Evolutionary conservation across 2,797 vertebrate species (phyloP), one percentile per base, ranked within the genome.

Genomic region (Nothura maculosa): DNA sequence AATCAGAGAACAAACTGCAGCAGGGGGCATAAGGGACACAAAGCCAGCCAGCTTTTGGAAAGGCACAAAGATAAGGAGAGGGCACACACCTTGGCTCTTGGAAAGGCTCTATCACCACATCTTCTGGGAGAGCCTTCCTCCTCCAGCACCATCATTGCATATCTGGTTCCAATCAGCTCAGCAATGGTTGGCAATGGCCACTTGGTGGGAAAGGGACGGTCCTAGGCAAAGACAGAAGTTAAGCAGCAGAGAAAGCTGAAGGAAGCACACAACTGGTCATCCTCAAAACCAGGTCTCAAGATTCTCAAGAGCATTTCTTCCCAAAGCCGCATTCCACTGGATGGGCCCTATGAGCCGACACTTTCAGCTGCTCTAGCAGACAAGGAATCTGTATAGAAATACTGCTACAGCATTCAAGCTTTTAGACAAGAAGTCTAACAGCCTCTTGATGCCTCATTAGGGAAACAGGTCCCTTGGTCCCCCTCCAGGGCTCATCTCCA

Each of bases 131-230:
- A 75, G 30, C 24, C 40, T 66, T 94, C 79, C 43, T 40, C 43
- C 87, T 95, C 69, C 20, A 74, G 60, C 32, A 85, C 52, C 42
- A 66, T 47, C 48, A 58, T 2, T 50, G 80, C 34, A 42, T 89
- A 96, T 67, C 95, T 93, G 52, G 76, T 84, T 85, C 85, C 87
- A 75, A 97, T 94, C 83, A 97, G 86, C 47, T 97, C 97, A 84
- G 95, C 94, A 66, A 97, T 94, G 20, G 96, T 96, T 78, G 90
- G 89, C 28, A 90, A 84, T 20, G 68, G 40, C 47, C 61, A 38
- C 47, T 67, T 61, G 8, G 30, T 28, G 81, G 73, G 18, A 81
- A 47, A 61, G 9, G 11, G 20, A 74, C 10, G 43, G 19, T 85
- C 84, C 93, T 94, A 40, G 60, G 4, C 3, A 81, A 81, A 50